Evolutionary conservation across 1,140 invertebrate genomes (phyloP).

Genomic region (Apis laboriosa): DNA sequence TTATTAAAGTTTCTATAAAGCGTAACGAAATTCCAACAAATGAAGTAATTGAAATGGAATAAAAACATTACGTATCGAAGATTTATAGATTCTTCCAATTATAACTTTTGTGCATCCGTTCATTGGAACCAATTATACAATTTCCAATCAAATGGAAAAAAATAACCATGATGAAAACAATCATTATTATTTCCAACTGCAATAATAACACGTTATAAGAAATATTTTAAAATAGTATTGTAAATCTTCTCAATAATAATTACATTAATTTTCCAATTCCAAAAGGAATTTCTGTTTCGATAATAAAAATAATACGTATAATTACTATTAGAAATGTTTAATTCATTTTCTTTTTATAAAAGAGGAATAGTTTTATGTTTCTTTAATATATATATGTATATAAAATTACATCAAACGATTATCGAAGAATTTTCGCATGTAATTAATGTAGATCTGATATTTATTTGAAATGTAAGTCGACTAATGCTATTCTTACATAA

Average conservation of each 20-base stretch:
- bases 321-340: not conserved
- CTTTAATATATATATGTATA: not conserved
- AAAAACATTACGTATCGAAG: not conserved
- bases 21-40: not conserved
- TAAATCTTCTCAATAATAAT: not conserved
- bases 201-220: not conserved
- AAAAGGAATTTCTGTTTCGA: not conserved
- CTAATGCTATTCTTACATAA: conserved; percentile 1
- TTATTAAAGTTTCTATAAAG: not conserved
- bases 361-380: too few relatives aligned
- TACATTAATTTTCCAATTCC: not conserved
- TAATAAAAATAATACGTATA: not conserved
- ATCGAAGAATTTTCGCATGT: not conserved
- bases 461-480: not conserved
- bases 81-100: not conserved
- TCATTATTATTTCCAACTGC: not conserved
- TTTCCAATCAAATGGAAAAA: not conserved
- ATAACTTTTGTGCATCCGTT: not conserved
- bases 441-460: not conserved
- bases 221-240: conserved; percentile 18
- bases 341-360: not conserved
- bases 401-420: not conserved
- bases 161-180: not conserved
- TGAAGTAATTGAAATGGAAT: not conserved
- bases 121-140: not conserved